Base-by-base conservation (phyloP, 2,888 invertebrate species). In the Leuctra nigra region DNA sequence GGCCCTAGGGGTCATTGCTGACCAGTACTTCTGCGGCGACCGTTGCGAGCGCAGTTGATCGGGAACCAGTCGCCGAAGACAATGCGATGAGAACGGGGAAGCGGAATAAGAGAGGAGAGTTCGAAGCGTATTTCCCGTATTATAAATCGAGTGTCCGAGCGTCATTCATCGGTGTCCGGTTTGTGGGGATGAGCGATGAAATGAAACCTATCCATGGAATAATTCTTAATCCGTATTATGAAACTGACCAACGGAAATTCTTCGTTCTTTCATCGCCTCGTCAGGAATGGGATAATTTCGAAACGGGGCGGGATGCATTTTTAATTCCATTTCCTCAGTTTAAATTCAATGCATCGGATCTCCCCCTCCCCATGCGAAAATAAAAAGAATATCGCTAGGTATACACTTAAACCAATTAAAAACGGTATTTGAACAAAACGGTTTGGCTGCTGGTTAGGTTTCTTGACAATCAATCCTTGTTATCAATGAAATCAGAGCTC, bases 61-160 rank as follows among this genome's bases (percentile, higher is more conserved):
- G 35, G 35, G 35, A 50, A 50, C 50, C 50, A 50, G 50, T 50
- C 35, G 50, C 13, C 20, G 33, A 50, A 50, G 6, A 29, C 50
- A 54, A 56, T 48, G 39, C 38, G 41, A 23, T 23, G 16, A 48
- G 54, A 47, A 24, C 24, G 52, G 38, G 59, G 59, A 59, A 59
- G 56, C 59, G 55, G 59, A 46, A 58, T 58, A 44, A 23, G 7
- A 11, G 20, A 22, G 44, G 22, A 44, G 20, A 20, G 23, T 48
- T 18, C 50, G 14, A 25, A 25, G 50, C 50, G 20, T 50, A 50
- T 50, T 50, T 50, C 50, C 50, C 50, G 50, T 50, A 50, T 35
- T 20, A 50, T 35, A 33, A 50, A 50, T 50, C 35, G 35, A 35
- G 23, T 35, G 50, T 20, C 48, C 48, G 29, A n/a, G n/a, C n/a